A percentile compares a stretch with the other conserved stretches of the same genome.
phyloP scores from a whole-genome alignment of 1,140 invertebrate genomes.

The Megalonaias nervosa region DNA sequence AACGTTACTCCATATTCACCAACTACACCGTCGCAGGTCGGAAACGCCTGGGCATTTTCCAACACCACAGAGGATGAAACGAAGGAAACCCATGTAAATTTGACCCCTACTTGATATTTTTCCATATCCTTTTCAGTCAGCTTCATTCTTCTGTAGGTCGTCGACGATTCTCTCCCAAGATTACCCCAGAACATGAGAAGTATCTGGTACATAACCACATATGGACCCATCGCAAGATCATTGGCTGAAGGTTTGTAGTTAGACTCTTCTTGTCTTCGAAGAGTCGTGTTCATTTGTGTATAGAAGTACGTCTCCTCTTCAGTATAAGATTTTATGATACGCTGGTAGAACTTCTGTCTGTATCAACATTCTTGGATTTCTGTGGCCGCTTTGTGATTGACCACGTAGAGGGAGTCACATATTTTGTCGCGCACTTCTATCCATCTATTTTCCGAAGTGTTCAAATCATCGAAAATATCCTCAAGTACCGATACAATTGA shows the following conservation, averaged over 20 bases:
- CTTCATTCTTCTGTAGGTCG: constrained; percentile 21
- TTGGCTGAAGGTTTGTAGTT: constrained; percentile 22
- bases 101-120: constrained; percentile 7
- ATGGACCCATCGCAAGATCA: constrained; percentile 26
- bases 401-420: constrained; percentile 14
- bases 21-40: background rate
- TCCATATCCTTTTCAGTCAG: background rate
- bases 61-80: constrained; percentile 1
- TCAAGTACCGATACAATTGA: background rate
- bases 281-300: constrained; percentile 11
- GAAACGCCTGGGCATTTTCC: background rate
- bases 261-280: constrained; percentile 13
- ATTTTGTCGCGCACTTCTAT: constrained; percentile 10
- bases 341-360: constrained; percentile 5
- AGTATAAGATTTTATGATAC: constrained; percentile 23
- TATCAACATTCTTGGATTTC: background rate
- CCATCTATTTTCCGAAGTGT: constrained; percentile 7
- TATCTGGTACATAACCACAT: constrained; percentile 30
- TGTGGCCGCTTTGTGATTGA: background rate
- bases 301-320: constrained; percentile 18
- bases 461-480: constrained; percentile 12
- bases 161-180: background rate
- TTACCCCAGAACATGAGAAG: constrained; percentile 15
- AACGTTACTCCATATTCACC: constrained; percentile 7
- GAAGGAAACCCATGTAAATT: constrained; percentile 19